A percentile compares a stretch with the other conserved stretches of the same genome.
These are phyloP conservation scores for Epinephelus coioides DNA, from an alignment of 2,797 vertebrate species.

Conservation along the genomic window DNA sequence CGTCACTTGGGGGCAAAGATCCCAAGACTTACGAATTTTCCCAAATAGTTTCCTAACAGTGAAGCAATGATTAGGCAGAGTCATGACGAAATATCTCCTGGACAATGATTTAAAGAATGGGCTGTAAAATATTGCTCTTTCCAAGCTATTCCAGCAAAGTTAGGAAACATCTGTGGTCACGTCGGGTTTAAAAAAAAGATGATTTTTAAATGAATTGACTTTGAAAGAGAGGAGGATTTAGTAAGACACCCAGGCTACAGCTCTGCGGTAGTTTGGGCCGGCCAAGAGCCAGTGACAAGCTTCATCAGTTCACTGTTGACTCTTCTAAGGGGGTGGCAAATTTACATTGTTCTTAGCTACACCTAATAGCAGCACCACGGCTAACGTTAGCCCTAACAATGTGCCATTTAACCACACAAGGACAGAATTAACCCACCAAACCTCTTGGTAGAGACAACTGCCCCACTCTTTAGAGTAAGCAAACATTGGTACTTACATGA, in stretches of 20 bases:
- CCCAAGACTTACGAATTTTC: constrained; percentile 35
- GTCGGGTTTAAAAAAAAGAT: not conserved
- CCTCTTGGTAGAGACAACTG: not conserved
- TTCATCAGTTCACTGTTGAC: constrained; percentile 46
- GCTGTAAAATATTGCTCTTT: constrained; percentile 45
- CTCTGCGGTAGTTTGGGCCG: not conserved
- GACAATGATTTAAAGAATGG: constrained; percentile 36
- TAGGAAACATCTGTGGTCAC: constrained; percentile 47
- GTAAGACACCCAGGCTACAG: not conserved
- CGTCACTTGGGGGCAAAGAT: constrained; percentile 34
- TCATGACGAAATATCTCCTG: constrained; percentile 38
- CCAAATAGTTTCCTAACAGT: constrained; percentile 38
- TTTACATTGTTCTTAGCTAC: constrained; percentile 59
- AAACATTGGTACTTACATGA: accelerated
- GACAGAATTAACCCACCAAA: not conserved
- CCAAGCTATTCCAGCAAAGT: constrained; percentile 46
- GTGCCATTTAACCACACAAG: not conserved
- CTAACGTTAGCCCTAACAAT: constrained; percentile 6
- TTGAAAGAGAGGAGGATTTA: not conserved
- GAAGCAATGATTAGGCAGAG: constrained; percentile 20
- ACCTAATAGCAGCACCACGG: constrained; percentile 49
- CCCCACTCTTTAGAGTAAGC: not conserved
- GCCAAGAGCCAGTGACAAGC: constrained; percentile 13
- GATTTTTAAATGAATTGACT: not conserved
- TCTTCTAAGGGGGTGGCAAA: constrained; percentile 32